phyloP scores from a whole-genome alignment of 2,888 invertebrate species.

The Drosophila trichaetosa region DNA sequence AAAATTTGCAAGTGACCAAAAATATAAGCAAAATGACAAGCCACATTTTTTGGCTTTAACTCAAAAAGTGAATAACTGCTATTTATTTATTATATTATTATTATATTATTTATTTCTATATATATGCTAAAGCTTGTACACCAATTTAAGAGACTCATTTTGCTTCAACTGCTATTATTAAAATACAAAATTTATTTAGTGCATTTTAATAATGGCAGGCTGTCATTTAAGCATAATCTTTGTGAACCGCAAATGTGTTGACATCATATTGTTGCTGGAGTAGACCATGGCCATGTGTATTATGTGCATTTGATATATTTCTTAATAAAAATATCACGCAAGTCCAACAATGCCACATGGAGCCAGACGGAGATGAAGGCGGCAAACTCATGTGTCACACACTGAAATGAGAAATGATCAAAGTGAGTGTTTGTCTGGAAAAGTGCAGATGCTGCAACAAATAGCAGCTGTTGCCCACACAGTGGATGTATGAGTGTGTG shows the following conservation, averaged over 20 bases:
- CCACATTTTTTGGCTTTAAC: not conserved
- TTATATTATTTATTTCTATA: too few species aligned
- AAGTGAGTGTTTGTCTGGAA: constrained; percentile 78
- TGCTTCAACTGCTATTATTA: not conserved
- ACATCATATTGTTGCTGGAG: constrained; percentile 13
- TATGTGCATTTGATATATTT: constrained; percentile 79
- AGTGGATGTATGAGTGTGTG: not conserved
- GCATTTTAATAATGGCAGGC: constrained; percentile 26
- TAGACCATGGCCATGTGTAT: constrained; percentile 52
- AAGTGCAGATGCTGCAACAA: constrained; percentile 59
- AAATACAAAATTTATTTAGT: constrained; percentile 8
- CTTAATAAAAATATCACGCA: constrained; percentile 75
- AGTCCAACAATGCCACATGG: constrained; percentile 57
- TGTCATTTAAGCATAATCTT: constrained; percentile 43
- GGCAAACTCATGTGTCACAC: constrained; percentile 60
- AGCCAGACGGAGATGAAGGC: constrained; percentile 23
- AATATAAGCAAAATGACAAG: not conserved
- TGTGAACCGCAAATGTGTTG: constrained; percentile 34
- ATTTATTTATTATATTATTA: too few species aligned
- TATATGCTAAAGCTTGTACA: not conserved
- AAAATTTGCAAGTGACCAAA: not conserved
- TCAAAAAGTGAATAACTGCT: not conserved
- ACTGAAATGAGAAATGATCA: constrained; percentile 78
- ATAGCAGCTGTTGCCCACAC: constrained; percentile 53
- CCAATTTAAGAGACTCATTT: not conserved